Evolutionary conservation across 1,140 invertebrate genomes (phyloP).

Genomic region (Andrena cerasifolii): DNA sequence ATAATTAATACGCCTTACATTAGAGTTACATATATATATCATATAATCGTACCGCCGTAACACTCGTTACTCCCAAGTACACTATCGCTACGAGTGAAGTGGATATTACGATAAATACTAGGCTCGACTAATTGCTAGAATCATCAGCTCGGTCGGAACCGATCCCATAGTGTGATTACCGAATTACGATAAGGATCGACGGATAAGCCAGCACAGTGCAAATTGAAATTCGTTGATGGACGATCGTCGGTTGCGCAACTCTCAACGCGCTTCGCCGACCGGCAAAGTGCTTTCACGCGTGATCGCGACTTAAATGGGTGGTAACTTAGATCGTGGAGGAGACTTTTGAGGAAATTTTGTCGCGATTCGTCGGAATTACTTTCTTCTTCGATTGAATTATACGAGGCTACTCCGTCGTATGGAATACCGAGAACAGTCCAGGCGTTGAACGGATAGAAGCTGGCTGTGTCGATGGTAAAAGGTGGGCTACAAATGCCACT

Average conservation of each 20-base stretch:
- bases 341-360: background rate
- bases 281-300: background rate
- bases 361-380: too few species aligned
- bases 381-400: too few species aligned
- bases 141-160: conserved; percentile 48
- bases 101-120: conserved; percentile 72
- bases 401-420: too few species aligned
- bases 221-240: background rate
- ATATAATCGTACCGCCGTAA: conserved; percentile 58
- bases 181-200: conserved; percentile 28
- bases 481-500: background rate
- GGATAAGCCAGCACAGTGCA: background rate
- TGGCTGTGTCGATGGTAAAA: background rate
- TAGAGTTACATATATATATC: conserved; percentile 57
- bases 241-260: too few species aligned
- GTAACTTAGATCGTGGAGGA: background rate
- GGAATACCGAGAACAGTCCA: background rate
- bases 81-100: conserved; percentile 54
- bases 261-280: background rate
- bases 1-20: conserved; percentile 54
- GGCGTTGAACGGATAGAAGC: background rate
- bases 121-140: conserved; percentile 63
- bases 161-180: conserved; percentile 42
- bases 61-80: conserved; percentile 60
- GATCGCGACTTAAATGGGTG: background rate